Base-by-base conservation (phyloP, 2,113 vertebrate species). In the Piaya cayana region DNA sequence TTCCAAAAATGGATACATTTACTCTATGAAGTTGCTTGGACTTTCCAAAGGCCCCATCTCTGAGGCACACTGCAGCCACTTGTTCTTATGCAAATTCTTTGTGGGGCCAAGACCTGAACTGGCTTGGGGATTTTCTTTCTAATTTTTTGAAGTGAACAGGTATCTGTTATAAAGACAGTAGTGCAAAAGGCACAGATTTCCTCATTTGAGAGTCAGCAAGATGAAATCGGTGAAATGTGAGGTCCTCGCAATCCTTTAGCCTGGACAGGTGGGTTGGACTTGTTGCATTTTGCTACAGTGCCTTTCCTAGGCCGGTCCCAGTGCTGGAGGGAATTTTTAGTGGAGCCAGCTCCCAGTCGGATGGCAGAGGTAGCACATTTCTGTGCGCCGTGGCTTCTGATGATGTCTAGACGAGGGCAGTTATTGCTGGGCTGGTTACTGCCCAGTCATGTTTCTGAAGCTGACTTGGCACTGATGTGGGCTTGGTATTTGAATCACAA, bases 331-430 rank as follows among this genome's bases (percentile, higher is more conserved):
- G 87, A 72, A 30, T 75, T 80, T 62, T 53, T 4, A 27, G 15
- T 26, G 91, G 82, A 77, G 80, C 22, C 91, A 34, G 90, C 47
- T 93, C 53, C 76, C 36, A 11, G 63, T 2, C 78, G 23, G 63
- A 36, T 58, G 82, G 82, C 82, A 93, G 94, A 93, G 94, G 93
- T 37, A 86, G 93, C 4, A 8, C 20, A 12, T 86, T 90, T 93
- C 90, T 60, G 21, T 32, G 21, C 1, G 8, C 85, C 2, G 10
- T 2, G 75, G 37, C 75, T 90, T 11, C 68, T 81, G 19, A 8
- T 0, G 9, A 65, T 2, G 89, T 95, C 92, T 96, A 96, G 92
- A 94, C 69, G 5, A 70, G 88, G 90, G 70, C 67, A 86, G 62
- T 75, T 92, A 36, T 15, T 69, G 72, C 56, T 75, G 77, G 16